Evolutionary conservation across 2,888 invertebrate species (phyloP), one percentile per base, ranked within the genome.

Genomic region (Ptilodon capucinus): DNA sequence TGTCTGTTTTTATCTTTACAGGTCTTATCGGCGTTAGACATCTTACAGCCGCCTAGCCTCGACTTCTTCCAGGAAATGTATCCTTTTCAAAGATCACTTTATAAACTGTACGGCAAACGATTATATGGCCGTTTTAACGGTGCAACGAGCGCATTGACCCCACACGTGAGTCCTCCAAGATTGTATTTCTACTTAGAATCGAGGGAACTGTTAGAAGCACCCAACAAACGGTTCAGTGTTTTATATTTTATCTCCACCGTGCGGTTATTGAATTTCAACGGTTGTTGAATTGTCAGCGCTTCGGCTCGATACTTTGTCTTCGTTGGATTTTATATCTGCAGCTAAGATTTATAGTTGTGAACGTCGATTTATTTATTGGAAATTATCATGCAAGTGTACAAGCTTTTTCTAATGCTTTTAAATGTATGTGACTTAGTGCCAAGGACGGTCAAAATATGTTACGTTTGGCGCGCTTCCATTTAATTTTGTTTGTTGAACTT

Each of bases 51-150:
- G 77, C 98, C 99, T 71, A 98, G 98, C 92, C 95, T 98, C 91
- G 98, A 99, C 93, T 99, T 98, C 94, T 99, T 99, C 94, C 98
- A 99, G 93, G 99, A 99, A 96, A 98, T 99, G 98, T 99, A 98
- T 96, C 96, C 96, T 97, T 96, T 95, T 84, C 54, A 63, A 57
- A 57, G 52, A 57, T 60, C 51, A 58, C 63, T 52, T 59, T 65
- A 67, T 71, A 63, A 61, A 57, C 51, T 53, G 59, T 63, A 64
- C 60, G 54, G 70, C 61, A 61, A 70, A 51, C 40, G 51, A 61
- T 65, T 57, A 57, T 63, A 57, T 64, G 65, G 57, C 56, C 54
- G 61, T 64, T 69, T 75, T 68, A 78, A 76, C 74, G 73, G 76
- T 72, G 62, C 68, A 60, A 58, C 60, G 53, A 53, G 72, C 63